Percentiles rank a stretch among this genome's conserved stretches.
phyloP scores from a whole-genome alignment of 2,797 vertebrate genomes.

The Cynopterus sphinx region DNA sequence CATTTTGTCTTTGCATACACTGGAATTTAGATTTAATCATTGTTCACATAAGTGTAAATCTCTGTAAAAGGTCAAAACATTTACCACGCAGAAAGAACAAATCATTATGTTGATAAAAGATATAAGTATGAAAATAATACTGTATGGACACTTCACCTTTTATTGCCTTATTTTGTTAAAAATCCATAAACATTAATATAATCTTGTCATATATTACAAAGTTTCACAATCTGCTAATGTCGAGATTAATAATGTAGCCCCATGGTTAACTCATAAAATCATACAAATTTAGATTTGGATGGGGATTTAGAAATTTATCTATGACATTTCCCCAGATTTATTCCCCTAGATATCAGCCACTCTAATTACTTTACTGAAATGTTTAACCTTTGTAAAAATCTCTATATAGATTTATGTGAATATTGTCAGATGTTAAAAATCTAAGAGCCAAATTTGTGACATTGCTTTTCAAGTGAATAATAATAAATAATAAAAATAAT shows the following conservation, averaged over 20 bases:
- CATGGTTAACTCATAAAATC: slow-evolving; percentile 49
- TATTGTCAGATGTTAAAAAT: slow-evolving; percentile 33
- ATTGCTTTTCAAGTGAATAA: neutral
- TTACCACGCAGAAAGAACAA: slow-evolving; percentile 65
- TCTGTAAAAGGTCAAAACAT: slow-evolving; percentile 74
- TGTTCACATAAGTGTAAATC: slow-evolving; percentile 57
- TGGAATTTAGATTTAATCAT: slow-evolving; percentile 64
- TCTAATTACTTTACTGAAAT: slow-evolving; percentile 57
- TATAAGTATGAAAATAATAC: slow-evolving; percentile 56
- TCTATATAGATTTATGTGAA: slow-evolving; percentile 21
- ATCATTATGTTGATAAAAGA: slow-evolving; percentile 63
- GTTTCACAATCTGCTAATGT: slow-evolving; percentile 48
- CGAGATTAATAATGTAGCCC: slow-evolving; percentile 58
- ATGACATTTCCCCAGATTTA: slow-evolving; percentile 64
- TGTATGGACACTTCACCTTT: slow-evolving; percentile 32
- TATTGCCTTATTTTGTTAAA: slow-evolving; percentile 51
- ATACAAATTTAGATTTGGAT: slow-evolving; percentile 53
- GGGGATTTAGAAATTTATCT: slow-evolving; percentile 44
- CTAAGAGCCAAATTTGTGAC: neutral
- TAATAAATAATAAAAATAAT: neutral
- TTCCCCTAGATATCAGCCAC: slow-evolving; percentile 25
- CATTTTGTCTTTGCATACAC: slow-evolving; percentile 31
- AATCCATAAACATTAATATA: slow-evolving; percentile 59
- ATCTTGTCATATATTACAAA: slow-evolving; percentile 53
- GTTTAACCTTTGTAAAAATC: slow-evolving; percentile 62